Conservation (phyloP, 2,113 vertebrate genomes). For the Semicossyphus pulcher region DNA sequence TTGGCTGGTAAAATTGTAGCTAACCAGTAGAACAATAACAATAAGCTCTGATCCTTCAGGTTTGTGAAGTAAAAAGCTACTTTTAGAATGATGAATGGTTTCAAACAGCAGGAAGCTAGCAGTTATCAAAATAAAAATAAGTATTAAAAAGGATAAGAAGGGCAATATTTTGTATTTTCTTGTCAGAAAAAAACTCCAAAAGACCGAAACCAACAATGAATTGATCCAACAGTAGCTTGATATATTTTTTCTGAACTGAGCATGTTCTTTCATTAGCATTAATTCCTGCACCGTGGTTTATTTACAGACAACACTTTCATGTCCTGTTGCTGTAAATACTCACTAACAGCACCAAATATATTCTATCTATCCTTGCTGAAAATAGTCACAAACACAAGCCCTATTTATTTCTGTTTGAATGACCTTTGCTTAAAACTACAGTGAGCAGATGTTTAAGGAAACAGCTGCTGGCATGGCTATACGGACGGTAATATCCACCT, state of each 20-base stretch:
- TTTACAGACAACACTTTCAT: too few relatives aligned
- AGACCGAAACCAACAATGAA: conserved; percentile 35
- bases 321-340: too few relatives aligned
- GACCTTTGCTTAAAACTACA: background rate
- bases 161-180: background rate
- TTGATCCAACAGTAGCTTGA: background rate
- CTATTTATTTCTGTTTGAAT: background rate
- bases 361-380: background rate
- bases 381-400: background rate
- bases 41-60: too few relatives aligned
- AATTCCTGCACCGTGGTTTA: too few relatives aligned
- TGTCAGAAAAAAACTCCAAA: conserved; percentile 22
- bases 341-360: conserved; percentile 1
- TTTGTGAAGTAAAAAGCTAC: too few relatives aligned
- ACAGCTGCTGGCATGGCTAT: background rate
- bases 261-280: too few relatives aligned
- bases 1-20: too few relatives aligned
- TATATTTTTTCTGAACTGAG: background rate
- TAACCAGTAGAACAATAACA: too few relatives aligned
- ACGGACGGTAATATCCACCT: background rate
- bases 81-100: too few relatives aligned
- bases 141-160: background rate
- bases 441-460: background rate
- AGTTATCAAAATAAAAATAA: background rate
- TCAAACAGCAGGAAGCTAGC: too few relatives aligned